These are phyloP conservation scores for Triplophysa yarkandensis DNA, from an alignment of 2,797 vertebrate genomes.

Conservation along the genomic window DNA sequence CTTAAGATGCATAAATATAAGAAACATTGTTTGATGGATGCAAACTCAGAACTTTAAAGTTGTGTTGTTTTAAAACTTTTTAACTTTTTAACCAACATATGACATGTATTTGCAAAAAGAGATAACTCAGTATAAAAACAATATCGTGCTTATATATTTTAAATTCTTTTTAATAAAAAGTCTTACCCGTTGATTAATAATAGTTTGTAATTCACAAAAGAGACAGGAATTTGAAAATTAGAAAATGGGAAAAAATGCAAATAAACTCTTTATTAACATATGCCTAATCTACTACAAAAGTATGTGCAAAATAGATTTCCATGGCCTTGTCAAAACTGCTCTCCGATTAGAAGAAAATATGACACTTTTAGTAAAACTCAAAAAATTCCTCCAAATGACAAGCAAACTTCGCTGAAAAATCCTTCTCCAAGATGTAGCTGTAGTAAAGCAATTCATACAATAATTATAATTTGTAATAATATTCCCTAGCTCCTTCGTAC, in stretches of 20 bases:
- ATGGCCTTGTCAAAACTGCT: neutral
- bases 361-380: neutral
- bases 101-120: too few species aligned
- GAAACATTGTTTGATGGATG: neutral
- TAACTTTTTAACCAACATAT: too few species aligned
- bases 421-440: neutral
- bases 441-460: neutral
- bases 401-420: too few species aligned
- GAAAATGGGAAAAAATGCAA: too few species aligned
- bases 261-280: neutral
- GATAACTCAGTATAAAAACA: too few species aligned
- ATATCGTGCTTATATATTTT: too few species aligned
- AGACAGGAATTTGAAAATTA: too few species aligned
- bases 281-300: neutral
- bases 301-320: neutral
- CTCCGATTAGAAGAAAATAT: neutral
- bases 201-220: too few species aligned
- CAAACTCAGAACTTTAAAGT: neutral
- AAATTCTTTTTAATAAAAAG: too few species aligned
- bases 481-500: neutral
- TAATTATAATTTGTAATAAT: neutral
- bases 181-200: too few species aligned
- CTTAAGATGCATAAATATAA: conserved; percentile 24
- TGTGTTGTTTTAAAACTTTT: too few species aligned
- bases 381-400: neutral